Percentiles rank a stretch among this genome's conserved stretches.
Conservation (phyloP, 2,113 vertebrate genomes). For the Dendrocopos noguchii region DNA sequence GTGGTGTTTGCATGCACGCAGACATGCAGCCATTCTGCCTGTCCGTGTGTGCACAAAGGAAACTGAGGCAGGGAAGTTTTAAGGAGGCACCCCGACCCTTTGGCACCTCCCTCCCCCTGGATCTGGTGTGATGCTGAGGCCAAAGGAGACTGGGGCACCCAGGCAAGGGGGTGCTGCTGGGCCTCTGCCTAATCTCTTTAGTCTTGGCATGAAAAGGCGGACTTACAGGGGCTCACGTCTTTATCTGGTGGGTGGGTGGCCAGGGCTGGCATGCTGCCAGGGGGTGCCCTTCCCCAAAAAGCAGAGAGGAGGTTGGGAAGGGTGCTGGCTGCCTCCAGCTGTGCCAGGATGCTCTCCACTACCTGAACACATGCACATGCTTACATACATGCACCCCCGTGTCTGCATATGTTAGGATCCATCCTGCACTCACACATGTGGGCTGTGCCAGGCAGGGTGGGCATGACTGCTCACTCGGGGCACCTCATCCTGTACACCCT, state of each 20-base stretch:
- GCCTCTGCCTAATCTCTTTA: conserved; percentile 59
- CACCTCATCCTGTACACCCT: accelerated
- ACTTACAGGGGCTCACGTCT: conserved; percentile 17
- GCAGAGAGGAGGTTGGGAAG: accelerated
- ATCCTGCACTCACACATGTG: background rate
- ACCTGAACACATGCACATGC: accelerated
- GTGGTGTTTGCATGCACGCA: background rate
- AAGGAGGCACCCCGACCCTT: background rate
- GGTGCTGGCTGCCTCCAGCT: background rate
- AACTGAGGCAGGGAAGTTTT: background rate
- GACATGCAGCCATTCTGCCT: accelerated
- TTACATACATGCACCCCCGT: accelerated
- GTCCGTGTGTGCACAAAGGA: accelerated
- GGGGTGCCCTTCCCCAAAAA: too few relatives aligned
- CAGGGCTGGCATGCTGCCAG: background rate
- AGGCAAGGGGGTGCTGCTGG: accelerated
- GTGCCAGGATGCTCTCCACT: background rate
- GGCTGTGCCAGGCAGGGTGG: background rate
- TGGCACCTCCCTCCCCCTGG: background rate
- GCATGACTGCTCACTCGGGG: accelerated
- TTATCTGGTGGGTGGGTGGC: conserved; percentile 20
- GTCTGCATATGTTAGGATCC: accelerated
- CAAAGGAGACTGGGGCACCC: accelerated
- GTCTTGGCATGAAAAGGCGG: conserved; percentile 42
- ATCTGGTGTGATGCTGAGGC: background rate